Evolutionary conservation across 2,113 vertebrate genomes (phyloP).

Genomic region (Pseudopipra pipra): DNA sequence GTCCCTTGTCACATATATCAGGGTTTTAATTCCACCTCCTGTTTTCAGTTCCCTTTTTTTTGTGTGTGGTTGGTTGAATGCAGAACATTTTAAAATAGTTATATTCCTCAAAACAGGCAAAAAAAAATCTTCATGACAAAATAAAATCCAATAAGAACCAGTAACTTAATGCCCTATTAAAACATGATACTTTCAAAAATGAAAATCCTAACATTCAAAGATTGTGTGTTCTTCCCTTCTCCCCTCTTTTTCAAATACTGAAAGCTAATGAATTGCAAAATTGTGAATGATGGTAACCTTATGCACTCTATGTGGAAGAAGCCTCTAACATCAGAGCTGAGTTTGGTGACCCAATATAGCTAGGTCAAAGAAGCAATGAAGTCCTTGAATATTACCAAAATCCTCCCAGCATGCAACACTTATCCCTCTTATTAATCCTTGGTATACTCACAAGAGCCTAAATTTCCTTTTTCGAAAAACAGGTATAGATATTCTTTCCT

Average conservation of each 20-base stretch:
- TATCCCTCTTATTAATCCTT: not conserved
- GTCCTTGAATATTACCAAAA: conserved; percentile 40
- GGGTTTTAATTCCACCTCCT: not conserved
- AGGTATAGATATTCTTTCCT: not conserved
- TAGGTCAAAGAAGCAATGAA: conserved; percentile 52
- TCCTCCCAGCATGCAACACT: conserved; percentile 36
- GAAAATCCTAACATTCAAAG: not conserved
- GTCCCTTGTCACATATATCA: not conserved
- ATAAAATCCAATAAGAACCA: not conserved
- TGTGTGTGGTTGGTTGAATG: not conserved
- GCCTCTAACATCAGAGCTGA: conserved; percentile 35
- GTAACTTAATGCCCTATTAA: conserved; percentile 13
- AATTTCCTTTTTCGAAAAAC: not conserved
- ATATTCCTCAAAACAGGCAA: not conserved
- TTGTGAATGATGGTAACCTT: conserved; percentile 50
- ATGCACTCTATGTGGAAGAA: conserved; percentile 26
- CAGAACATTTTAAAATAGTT: not conserved
- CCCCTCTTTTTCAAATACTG: conserved; percentile 12
- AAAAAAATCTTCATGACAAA: not conserved
- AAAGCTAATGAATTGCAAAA: conserved; percentile 56
- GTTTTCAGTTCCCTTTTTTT: not conserved
- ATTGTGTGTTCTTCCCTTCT: not conserved
- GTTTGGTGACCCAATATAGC: conserved; percentile 48
- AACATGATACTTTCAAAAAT: not conserved
- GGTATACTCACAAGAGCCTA: not conserved